These are phyloP conservation scores for Periophthalmodon schlosseri DNA, from an alignment of 2,113 vertebrate species.

Conservation along the genomic window DNA sequence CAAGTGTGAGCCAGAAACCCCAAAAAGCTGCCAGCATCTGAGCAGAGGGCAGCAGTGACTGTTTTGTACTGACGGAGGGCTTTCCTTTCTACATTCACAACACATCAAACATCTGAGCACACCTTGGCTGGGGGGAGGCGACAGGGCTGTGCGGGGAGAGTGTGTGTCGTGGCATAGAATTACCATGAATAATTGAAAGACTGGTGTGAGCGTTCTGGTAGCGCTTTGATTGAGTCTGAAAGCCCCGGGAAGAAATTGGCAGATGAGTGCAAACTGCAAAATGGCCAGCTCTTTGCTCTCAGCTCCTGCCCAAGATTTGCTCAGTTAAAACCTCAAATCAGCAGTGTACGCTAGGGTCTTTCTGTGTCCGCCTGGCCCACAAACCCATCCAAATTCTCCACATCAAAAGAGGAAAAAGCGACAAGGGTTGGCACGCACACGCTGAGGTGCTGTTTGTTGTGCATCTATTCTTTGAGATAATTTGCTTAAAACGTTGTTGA, in stretches of 20 bases:
- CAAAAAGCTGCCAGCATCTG: slow-evolving; percentile 55
- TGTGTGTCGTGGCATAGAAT: slow-evolving; percentile 61
- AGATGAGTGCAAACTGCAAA: slow-evolving; percentile 76
- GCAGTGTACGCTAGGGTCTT: slow-evolving; percentile 57
- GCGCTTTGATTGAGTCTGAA: slow-evolving; percentile 78
- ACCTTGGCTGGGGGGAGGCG: slow-evolving; percentile 65
- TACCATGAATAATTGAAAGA: slow-evolving; percentile 80
- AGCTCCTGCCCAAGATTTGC: slow-evolving; percentile 64
- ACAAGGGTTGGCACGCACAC: slow-evolving; percentile 30
- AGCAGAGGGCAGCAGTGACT: slow-evolving; percentile 42
- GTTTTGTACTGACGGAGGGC: slow-evolving; percentile 64
- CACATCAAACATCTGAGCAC: slow-evolving; percentile 72
- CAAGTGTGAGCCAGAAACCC: slow-evolving; percentile 59
- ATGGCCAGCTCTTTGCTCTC: slow-evolving; percentile 72
- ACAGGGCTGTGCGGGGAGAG: slow-evolving; percentile 60
- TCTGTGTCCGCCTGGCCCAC: slow-evolving; percentile 56
- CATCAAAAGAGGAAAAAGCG: slow-evolving; percentile 39
- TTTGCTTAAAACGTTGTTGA: slow-evolving; percentile 23
- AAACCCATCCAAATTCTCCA: slow-evolving; percentile 49
- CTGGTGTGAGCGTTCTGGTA: slow-evolving; percentile 77
- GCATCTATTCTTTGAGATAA: slow-evolving; percentile 20
- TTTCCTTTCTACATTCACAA: slow-evolving; percentile 67
- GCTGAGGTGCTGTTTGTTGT: slow-evolving; percentile 24
- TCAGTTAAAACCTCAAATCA: slow-evolving; percentile 70
- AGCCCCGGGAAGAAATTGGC: slow-evolving; percentile 72